Percentiles rank a stretch among this genome's conserved stretches.
Conservation (phyloP, 2,113 vertebrate genomes). For the Tichodroma muraria region DNA sequence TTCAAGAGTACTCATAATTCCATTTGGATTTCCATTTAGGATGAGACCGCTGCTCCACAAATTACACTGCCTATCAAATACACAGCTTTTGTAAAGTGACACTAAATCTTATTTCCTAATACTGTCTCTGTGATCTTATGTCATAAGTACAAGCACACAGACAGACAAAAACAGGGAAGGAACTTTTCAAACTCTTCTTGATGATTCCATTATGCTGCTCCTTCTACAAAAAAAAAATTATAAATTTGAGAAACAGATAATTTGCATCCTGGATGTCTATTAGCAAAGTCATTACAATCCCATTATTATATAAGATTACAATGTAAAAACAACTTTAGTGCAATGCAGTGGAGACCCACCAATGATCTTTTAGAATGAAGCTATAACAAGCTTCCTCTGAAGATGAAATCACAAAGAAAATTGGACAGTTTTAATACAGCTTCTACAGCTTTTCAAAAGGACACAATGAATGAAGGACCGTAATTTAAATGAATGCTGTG, state of each 20-base stretch:
- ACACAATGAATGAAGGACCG: neutral
- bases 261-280: neutral
- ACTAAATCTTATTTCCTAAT: neutral
- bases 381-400: neutral
- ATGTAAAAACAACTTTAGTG: neutral
- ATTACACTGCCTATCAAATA: neutral
- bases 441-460: neutral
- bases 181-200: neutral
- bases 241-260: neutral
- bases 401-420: neutral
- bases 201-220: neutral
- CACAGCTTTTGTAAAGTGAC: neutral
- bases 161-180: neutral
- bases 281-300: neutral
- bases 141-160: neutral
- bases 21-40: conserved; percentile 23
- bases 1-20: neutral
- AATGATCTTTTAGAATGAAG: neutral
- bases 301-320: neutral
- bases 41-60: neutral
- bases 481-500: neutral
- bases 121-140: neutral
- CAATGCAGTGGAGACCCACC: neutral
- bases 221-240: neutral
- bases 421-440: neutral